Evolutionary conservation across 2,888 invertebrate genomes (phyloP), one percentile per base, ranked within the genome.

Genomic region (Theretra japonica): DNA sequence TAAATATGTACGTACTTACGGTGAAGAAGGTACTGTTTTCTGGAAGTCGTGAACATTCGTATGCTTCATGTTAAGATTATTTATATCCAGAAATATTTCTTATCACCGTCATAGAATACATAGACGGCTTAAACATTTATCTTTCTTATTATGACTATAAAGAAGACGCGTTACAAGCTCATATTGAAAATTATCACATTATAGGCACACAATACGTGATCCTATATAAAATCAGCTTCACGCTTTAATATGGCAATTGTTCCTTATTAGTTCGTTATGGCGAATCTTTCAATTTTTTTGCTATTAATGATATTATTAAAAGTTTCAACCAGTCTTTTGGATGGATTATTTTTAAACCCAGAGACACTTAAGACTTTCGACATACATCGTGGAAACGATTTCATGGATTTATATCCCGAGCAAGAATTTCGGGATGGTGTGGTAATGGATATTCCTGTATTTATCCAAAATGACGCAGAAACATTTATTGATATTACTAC

Each of bases 401-500:
- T 90, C 70, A 83, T 90, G 75, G 91, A 93, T 74, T 91, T 86
- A 71, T 86, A 85, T 72, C 88, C 88, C 0, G 86, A 86, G 3
- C 77, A 82, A 53, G 65, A 41, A 68, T 70, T 71, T 28, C 15
- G 21, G 28, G 59, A 69, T 50, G 59, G 58, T 59, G 53, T 33
- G 23, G 62, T 76, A 7, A 58, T 76, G 58, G 76, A 74, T 60
- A 68, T 79, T 62, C 77, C 79, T 19, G 53, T 73, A 6, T 48
- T 76, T 56, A 70, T 72, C 70, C 48, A 72, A 0, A 72, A 76
- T 11, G 58, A 65, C n/a, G 59, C 70, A 7, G 73, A 68, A 8
- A 68, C 17, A 19, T 19, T 77, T 19, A 70, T 75, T 73, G 73
- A 72, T 73, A 65, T 77, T 15, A 65, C 74, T 33, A 72, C 73